These are phyloP conservation scores for Anhinga rufa DNA, from an alignment of 2,113 vertebrate genomes.

Conservation along the genomic window DNA sequence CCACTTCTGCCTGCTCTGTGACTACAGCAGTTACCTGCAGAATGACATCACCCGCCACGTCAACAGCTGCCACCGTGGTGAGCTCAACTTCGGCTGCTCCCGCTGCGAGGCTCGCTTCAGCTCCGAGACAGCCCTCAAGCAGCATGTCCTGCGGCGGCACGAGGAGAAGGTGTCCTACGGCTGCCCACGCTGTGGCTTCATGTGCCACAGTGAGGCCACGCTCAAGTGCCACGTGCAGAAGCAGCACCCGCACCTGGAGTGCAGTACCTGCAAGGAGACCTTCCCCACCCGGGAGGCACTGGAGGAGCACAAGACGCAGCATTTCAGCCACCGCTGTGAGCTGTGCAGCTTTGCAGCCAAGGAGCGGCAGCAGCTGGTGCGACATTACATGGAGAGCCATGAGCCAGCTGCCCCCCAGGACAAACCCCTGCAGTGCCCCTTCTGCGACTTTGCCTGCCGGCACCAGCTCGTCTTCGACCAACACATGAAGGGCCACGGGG, in stretches of 20 bases:
- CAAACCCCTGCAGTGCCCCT: slow-evolving; percentile 78
- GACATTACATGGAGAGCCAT: slow-evolving; percentile 83
- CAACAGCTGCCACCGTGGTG: slow-evolving; percentile 85
- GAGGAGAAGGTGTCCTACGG: slow-evolving; percentile 64
- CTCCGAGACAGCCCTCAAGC: slow-evolving; percentile 86
- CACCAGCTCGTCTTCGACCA: slow-evolving; percentile 91
- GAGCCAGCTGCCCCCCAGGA: slow-evolving; percentile 65
- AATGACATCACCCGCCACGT: slow-evolving; percentile 88
- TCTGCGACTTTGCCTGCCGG: slow-evolving; percentile 82
- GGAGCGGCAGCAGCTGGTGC: slow-evolving; percentile 79
- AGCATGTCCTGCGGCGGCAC: slow-evolving; percentile 84
- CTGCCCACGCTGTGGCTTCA: slow-evolving; percentile 79
- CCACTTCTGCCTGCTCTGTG: slow-evolving; percentile 87
- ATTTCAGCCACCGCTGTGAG: slow-evolving; percentile 83
- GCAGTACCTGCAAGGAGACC: slow-evolving; percentile 75
- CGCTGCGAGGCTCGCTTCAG: slow-evolving; percentile 86
- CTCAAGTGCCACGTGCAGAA: slow-evolving; percentile 80
- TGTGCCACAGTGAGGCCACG: slow-evolving; percentile 73
- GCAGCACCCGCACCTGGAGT: slow-evolving; percentile 77
- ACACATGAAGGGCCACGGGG: slow-evolving; percentile 90
- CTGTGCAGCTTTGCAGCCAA: slow-evolving; percentile 84
- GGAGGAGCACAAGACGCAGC: slow-evolving; percentile 76
- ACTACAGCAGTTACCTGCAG: slow-evolving; percentile 86
- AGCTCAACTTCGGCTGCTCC: slow-evolving; percentile 75
- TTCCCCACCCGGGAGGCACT: slow-evolving; percentile 73